A percentile compares a stretch with the other conserved stretches of the same genome.
phyloP scores from a whole-genome alignment of 2,797 vertebrate species.

The Toxotes lorentzi region DNA sequence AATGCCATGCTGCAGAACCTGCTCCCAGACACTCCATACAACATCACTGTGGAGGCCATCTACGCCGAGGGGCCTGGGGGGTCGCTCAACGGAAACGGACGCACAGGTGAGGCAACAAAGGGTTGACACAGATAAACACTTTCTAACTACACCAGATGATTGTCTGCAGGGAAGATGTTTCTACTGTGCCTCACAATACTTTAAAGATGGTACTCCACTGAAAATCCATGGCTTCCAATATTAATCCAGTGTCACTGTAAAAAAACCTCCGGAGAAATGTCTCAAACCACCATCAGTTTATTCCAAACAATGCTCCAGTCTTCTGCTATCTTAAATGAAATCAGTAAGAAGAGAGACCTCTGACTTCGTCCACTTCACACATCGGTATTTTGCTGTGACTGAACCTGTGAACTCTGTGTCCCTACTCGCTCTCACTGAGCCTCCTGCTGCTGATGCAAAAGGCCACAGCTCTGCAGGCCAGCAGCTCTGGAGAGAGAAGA shows the following conservation, averaged over 20 bases:
- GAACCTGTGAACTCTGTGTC: conserved; percentile 1
- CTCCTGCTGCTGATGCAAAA: neutral
- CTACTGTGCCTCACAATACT: too few relatives aligned
- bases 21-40: conserved; percentile 92
- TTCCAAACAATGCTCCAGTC: too few relatives aligned
- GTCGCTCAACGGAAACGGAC: conserved; percentile 90
- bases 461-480: neutral
- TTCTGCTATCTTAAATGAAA: too few relatives aligned
- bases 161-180: too few relatives aligned
- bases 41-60: conserved; percentile 93
- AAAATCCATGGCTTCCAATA: too few relatives aligned
- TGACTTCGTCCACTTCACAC: too few relatives aligned
- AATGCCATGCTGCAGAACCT: conserved; percentile 92
- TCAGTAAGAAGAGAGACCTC: too few relatives aligned
- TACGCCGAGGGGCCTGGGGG: conserved; percentile 94
- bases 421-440: neutral
- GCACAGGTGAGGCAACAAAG: conserved; percentile 85
- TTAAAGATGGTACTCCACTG: too few relatives aligned
- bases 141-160: neutral
- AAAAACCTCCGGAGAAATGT: too few relatives aligned
- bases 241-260: too few relatives aligned
- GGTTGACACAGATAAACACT: neutral
- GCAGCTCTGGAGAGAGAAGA: neutral
- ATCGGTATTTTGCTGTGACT: neutral
- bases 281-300: too few relatives aligned